A percentile compares a stretch with the other conserved stretches of the same genome.
Conservation (phyloP, 2,113 vertebrate species). For the Eulemur rufifrons region DNA sequence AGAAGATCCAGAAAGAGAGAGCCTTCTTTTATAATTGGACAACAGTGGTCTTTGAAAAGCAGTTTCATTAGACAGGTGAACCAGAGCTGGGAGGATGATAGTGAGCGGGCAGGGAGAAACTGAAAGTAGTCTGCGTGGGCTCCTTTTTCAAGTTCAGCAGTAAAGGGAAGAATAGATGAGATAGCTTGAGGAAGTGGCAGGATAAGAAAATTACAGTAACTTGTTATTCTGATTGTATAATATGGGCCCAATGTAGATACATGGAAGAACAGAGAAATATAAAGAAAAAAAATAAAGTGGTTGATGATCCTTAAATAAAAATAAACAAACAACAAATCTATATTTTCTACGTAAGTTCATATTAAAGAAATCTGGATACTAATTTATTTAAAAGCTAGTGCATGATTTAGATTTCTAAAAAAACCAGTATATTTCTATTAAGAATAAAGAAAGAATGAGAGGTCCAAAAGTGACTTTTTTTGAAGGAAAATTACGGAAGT, state of each 20-base stretch:
- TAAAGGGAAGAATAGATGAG: background rate
- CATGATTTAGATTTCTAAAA: constrained; percentile 17
- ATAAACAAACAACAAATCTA: background rate
- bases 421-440: background rate
- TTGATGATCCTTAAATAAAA: background rate
- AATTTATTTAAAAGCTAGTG: background rate
- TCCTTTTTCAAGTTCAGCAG: background rate
- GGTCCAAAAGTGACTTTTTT: background rate
- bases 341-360: background rate
- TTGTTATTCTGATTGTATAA: background rate
- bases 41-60: background rate
- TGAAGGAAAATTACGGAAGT: background rate
- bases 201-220: background rate
- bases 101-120: background rate
- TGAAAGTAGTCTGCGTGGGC: background rate
- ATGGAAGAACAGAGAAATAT: background rate
- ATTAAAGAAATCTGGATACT: background rate
- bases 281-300: background rate
- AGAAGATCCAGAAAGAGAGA: background rate
- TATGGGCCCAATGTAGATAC: background rate
- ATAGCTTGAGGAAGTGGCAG: background rate
- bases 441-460: background rate
- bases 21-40: background rate
- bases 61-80: background rate
- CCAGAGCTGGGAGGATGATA: background rate